A percentile compares a stretch with the other conserved stretches of the same genome.
phyloP scores from a whole-genome alignment of 2,888 invertebrate species.

The Hofmannophila pseudospretella region DNA sequence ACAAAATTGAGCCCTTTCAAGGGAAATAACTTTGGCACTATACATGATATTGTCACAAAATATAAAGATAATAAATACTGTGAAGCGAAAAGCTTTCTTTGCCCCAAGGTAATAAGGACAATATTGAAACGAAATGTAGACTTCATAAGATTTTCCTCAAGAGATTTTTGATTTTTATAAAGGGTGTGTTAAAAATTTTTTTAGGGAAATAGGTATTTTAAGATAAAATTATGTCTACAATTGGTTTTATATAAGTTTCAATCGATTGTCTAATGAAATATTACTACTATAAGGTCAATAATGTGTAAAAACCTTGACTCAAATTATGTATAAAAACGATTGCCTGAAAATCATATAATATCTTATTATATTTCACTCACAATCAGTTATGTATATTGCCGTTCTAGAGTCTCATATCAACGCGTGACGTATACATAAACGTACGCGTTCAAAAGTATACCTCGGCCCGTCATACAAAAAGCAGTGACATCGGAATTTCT shows the following conservation, averaged over 20 bases:
- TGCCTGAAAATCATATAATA: no score
- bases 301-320: neutral
- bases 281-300: no score
- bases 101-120: slow-evolving; percentile 29
- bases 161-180: neutral
- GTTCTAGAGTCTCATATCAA: slow-evolving; percentile 14
- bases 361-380: no score
- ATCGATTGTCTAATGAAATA: no score
- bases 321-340: no score
- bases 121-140: slow-evolving; percentile 17
- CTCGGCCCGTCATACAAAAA: slow-evolving; percentile 55
- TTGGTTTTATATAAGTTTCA: no score
- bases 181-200: no score
- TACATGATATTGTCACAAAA: no score
- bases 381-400: slow-evolving; percentile 2
- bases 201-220: neutral
- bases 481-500: slow-evolving; percentile 72
- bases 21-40: slow-evolving; percentile 42
- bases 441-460: slow-evolving; percentile 43
- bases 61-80: slow-evolving; percentile 32
- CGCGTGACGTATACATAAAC: slow-evolving; percentile 25
- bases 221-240: no score
- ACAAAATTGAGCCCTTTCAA: slow-evolving; percentile 49
- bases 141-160: slow-evolving; percentile 4
- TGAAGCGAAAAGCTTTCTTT: slow-evolving; percentile 28